These are phyloP conservation scores for Phyllotreta striolata DNA, from an alignment of 2,888 invertebrate genomes.

Conservation along the genomic window DNA sequence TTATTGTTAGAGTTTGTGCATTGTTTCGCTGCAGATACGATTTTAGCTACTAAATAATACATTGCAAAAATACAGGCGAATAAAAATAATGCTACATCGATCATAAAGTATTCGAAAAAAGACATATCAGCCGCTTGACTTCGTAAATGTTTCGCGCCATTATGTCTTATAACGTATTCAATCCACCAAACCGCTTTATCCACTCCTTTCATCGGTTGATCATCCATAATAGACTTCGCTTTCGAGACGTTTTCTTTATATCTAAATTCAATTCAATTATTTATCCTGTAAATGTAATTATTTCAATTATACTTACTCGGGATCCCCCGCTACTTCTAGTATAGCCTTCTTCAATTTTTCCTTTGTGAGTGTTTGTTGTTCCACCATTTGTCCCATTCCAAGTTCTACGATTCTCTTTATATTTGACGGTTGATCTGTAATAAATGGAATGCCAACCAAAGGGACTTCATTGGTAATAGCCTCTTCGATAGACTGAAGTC, in stretches of 20 bases:
- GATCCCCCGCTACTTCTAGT: slow-evolving; percentile 30
- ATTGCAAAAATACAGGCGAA: neutral
- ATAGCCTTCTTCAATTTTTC: slow-evolving; percentile 46
- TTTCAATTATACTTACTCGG: neutral
- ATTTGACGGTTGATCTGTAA: slow-evolving; percentile 51
- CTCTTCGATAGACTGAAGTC: slow-evolving; percentile 53
- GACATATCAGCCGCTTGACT: slow-evolving; percentile 59
- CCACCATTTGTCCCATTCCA: slow-evolving; percentile 44
- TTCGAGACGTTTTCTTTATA: slow-evolving; percentile 27
- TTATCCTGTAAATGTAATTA: neutral
- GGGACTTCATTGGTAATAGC: slow-evolving; percentile 49
- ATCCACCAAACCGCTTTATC: slow-evolving; percentile 66
- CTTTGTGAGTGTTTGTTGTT: slow-evolving; percentile 46
- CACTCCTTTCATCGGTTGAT: slow-evolving; percentile 58
- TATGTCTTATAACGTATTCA: slow-evolving; percentile 63
- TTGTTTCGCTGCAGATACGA: neutral
- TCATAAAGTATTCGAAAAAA: slow-evolving; percentile 58
- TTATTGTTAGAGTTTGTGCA: slow-evolving; percentile 31
- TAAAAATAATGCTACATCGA: slow-evolving; percentile 53
- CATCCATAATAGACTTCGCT: slow-evolving; percentile 50
- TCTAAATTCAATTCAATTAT: slow-evolving; percentile 9
- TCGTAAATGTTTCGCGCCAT: slow-evolving; percentile 61
- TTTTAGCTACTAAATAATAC: neutral
- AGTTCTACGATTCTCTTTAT: slow-evolving; percentile 41
- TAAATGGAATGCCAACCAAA: slow-evolving; percentile 51